phyloP scores from a whole-genome alignment of 2,797 vertebrate genomes.

The Xerus rutilus region DNA sequence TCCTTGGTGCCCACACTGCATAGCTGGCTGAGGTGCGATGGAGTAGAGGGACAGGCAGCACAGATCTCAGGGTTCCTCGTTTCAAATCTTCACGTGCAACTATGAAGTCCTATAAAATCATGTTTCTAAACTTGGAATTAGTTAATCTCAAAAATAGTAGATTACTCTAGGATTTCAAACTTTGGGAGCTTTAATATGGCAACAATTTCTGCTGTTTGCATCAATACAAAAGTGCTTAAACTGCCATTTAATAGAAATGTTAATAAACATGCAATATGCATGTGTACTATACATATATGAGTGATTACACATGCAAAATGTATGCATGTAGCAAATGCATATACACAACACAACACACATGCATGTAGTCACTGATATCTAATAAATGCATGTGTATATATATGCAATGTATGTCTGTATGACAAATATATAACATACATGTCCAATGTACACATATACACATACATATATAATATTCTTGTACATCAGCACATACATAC shows the following conservation, averaged over 20 bases:
- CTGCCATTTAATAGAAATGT: not conserved
- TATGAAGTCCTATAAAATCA: not conserved
- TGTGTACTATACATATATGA: not conserved
- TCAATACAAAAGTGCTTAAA: not conserved
- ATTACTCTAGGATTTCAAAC: not conserved
- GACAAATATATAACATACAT: not conserved
- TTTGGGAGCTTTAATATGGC: not conserved
- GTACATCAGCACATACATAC: not conserved
- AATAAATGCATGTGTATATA: not conserved
- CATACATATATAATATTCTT: not conserved
- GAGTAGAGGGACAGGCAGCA: accelerated
- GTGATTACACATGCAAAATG: not conserved
- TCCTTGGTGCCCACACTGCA: accelerated
- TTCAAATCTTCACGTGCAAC: not conserved
- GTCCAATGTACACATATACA: not conserved
- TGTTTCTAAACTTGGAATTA: not conserved
- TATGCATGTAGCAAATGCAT: not conserved
- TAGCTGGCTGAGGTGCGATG: not conserved
- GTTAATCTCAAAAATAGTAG: not conserved
- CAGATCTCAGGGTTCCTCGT: not conserved
- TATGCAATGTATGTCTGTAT: not conserved
- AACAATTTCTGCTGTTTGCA: not conserved
- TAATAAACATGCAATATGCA: not conserved
- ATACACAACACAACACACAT: not conserved
- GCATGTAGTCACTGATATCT: not conserved